Percentiles rank a stretch among this genome's conserved stretches.
phyloP scores from a whole-genome alignment of 2,888 invertebrate genomes.

The Stegophylla sp. region DNA sequence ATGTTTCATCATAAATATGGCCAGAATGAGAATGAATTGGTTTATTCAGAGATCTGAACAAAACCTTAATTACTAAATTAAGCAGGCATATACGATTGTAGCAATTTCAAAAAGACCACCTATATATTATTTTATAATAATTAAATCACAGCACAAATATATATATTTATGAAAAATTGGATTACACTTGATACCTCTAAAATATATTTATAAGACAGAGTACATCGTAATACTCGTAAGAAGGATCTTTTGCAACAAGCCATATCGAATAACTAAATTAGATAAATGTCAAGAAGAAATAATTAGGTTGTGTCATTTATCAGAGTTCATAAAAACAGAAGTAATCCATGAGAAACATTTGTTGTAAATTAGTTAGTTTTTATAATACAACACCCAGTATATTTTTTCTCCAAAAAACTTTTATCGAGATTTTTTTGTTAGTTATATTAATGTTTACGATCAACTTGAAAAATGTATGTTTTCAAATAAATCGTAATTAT shows the following conservation, averaged over 20 bases:
- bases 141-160: no score
- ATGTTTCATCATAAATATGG: no score
- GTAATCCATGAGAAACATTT: conserved; percentile 23
- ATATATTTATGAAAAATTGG: no score
- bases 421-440: background rate
- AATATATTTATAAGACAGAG: no score
- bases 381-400: background rate
- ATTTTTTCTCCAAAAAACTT: background rate
- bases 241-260: conserved; percentile 12
- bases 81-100: no score
- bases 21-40: no score
- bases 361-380: conserved; percentile 16
- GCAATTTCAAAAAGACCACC: no score
- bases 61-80: no score
- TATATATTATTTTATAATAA: no score
- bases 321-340: conserved; percentile 26
- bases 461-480: background rate
- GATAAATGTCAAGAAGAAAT: conserved; percentile 20
- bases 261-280: conserved; percentile 13
- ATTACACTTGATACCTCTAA: no score
- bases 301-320: conserved; percentile 29
- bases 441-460: background rate
- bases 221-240: no score
- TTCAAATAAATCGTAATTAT: background rate
- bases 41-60: no score